Conservation (phyloP, 1,140 invertebrate species). For the Solen grandis region DNA sequence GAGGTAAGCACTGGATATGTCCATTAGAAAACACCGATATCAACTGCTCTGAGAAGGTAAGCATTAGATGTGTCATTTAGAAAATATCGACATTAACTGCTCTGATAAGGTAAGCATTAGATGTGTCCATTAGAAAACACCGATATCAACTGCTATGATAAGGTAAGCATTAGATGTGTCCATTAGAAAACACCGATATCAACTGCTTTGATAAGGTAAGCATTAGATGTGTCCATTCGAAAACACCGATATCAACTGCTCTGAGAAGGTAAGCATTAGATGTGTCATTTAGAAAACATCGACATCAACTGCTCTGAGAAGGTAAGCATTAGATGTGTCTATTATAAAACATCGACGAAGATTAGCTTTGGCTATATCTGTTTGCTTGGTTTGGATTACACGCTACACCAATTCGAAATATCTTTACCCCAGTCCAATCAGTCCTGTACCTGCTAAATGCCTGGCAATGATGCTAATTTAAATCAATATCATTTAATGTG, state of each 20-base stretch:
- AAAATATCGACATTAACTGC: slow-evolving; percentile 84
- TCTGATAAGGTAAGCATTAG: slow-evolving; percentile 82
- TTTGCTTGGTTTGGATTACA: too few species aligned
- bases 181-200: slow-evolving; percentile 83
- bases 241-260: slow-evolving; percentile 84
- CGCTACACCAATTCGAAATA: too few species aligned
- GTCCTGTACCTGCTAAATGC: too few species aligned
- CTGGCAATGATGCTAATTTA: too few species aligned
- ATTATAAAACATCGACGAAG: slow-evolving; percentile 83
- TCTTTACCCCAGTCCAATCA: too few species aligned
- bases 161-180: slow-evolving; percentile 78
- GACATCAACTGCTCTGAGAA: slow-evolving; percentile 85
- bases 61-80: slow-evolving; percentile 81
- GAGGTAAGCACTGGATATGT: too few species aligned
- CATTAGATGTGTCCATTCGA: too few species aligned
- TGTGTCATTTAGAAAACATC: slow-evolving; percentile 83
- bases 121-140: slow-evolving; percentile 83
- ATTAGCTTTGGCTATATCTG: too few species aligned
- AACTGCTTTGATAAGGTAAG: slow-evolving; percentile 84
- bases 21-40: slow-evolving; percentile 84
- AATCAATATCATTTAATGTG: too few species aligned
- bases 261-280: slow-evolving; percentile 82
- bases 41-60: slow-evolving; percentile 84
- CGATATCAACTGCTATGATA: slow-evolving; percentile 84
- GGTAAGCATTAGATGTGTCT: slow-evolving; percentile 78